Conservation (phyloP, 2,797 vertebrate genomes). For the Pangasius sanitwongsei region DNA sequence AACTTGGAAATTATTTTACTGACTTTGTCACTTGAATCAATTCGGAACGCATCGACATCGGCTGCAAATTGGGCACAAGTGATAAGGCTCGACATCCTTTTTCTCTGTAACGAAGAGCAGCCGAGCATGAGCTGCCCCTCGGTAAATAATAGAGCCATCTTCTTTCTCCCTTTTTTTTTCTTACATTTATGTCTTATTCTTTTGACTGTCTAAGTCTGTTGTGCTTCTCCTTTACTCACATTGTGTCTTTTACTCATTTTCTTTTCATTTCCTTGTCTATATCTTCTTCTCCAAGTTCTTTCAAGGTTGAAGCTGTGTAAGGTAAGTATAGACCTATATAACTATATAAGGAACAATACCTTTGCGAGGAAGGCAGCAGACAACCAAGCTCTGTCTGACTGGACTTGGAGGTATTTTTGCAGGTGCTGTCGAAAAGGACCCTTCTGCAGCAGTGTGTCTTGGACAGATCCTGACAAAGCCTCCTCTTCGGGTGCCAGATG, state of each 20-base stretch:
- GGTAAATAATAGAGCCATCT: slow-evolving; percentile 74
- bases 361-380: slow-evolving; percentile 21
- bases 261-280: background rate
- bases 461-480: slow-evolving; percentile 80
- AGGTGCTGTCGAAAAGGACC: slow-evolving; percentile 79
- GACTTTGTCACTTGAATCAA: slow-evolving; percentile 77
- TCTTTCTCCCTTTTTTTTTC: slow-evolving; percentile 54
- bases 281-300: background rate
- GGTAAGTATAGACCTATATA: background rate
- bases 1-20: slow-evolving; percentile 70
- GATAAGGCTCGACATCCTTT: slow-evolving; percentile 72
- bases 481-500: slow-evolving; percentile 80
- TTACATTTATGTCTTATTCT: slow-evolving; percentile 26
- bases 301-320: background rate
- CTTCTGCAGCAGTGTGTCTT: slow-evolving; percentile 82
- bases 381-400: slow-evolving; percentile 49
- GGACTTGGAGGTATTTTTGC: slow-evolving; percentile 74
- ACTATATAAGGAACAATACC: slow-evolving; percentile 65
- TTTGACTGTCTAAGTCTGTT: slow-evolving; percentile 7
- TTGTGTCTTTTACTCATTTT: background rate
- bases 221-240: background rate
- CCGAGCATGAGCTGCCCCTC: slow-evolving; percentile 66
- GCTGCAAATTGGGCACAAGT: slow-evolving; percentile 70
- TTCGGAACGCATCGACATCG: slow-evolving; percentile 69
- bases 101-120: slow-evolving; percentile 71